A percentile compares a stretch with the other conserved stretches of the same genome.
phyloP scores from a whole-genome alignment of 2,113 vertebrate genomes.

The Anoplopoma fimbria region DNA sequence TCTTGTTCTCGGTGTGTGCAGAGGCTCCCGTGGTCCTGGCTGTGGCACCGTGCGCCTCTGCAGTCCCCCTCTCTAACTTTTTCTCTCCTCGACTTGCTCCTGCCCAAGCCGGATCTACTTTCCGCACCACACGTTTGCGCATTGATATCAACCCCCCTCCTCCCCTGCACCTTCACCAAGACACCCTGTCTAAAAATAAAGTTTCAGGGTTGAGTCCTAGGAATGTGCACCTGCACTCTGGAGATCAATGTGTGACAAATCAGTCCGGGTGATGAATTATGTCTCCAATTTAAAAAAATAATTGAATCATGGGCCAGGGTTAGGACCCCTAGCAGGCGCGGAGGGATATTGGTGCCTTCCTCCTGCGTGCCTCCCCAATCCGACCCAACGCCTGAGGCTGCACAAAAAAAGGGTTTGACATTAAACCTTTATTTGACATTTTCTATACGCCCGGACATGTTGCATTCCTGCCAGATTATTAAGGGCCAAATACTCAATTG shows the following conservation, averaged over 20 bases:
- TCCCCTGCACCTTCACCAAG: not conserved
- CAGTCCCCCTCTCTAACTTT: conserved; percentile 75
- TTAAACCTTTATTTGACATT: conserved; percentile 66
- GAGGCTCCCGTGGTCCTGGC: conserved; percentile 69
- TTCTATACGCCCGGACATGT: conserved; percentile 64
- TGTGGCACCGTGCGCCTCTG: conserved; percentile 80
- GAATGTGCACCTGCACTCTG: rapidly evolving
- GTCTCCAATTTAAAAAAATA: not conserved
- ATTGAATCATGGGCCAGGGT: not conserved
- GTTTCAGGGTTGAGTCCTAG: rapidly evolving
- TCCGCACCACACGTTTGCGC: conserved; percentile 48
- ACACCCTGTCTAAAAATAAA: not conserved
- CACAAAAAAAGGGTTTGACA: conserved; percentile 55
- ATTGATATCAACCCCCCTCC: conserved; percentile 24
- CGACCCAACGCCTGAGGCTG: conserved; percentile 55
- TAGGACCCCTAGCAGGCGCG: conserved; percentile 48
- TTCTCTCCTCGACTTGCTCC: conserved; percentile 75
- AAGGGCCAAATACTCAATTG: conserved; percentile 50
- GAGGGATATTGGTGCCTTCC: conserved; percentile 60
- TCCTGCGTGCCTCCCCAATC: conserved; percentile 18
- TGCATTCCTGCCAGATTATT: conserved; percentile 67
- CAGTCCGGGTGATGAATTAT: rapidly evolving
- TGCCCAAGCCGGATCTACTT: conserved; percentile 80
- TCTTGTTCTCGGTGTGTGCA: conserved; percentile 34
- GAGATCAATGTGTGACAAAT: rapidly evolving